These are phyloP conservation scores for Trididemnum nubilum DNA, from an alignment of 23 tunicate genomes.

Conservation along the genomic window DNA sequence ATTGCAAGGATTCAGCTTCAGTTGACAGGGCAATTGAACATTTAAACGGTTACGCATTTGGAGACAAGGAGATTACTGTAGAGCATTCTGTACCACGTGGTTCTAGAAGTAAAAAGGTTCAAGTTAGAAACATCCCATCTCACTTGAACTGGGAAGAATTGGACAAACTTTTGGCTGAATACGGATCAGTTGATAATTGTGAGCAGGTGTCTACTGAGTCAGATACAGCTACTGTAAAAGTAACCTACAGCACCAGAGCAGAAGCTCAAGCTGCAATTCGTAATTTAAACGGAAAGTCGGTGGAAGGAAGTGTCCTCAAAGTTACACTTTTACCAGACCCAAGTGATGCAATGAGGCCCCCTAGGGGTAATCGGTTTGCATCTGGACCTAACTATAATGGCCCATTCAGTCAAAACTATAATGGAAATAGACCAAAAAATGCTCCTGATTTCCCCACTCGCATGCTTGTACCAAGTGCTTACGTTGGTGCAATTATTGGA, in stretches of 20 bases:
- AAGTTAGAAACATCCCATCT: conserved; percentile 94
- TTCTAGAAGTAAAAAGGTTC: conserved; percentile 81
- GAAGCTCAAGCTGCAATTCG: conserved; percentile 93
- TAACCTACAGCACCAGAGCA: conserved; percentile 71
- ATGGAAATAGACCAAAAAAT: conserved; percentile 49
- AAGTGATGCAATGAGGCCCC: conserved; percentile 69
- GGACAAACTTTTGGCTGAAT: conserved; percentile 83
- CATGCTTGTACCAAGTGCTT: conserved; percentile 90
- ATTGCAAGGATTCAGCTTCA: conserved; percentile 68
- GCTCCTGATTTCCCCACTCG: conserved; percentile 71
- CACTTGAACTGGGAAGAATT: conserved; percentile 94
- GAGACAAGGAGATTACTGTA: conserved; percentile 84
- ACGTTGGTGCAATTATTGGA: conserved; percentile 97
- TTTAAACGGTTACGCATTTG: conserved; percentile 60
- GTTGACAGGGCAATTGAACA: conserved; percentile 85
- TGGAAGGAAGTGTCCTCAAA: conserved; percentile 69
- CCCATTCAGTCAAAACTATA: conserved; percentile 25
- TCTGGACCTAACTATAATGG: conserved; percentile 64
- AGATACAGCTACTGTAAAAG: conserved; percentile 95
- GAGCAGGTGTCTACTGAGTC: conserved; percentile 94
- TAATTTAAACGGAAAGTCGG: conserved; percentile 76
- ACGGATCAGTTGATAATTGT: conserved; percentile 89
- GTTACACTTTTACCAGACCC: conserved; percentile 86
- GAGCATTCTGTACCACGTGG: conserved; percentile 85
- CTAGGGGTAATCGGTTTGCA: conserved; percentile 46